phyloP scores from a whole-genome alignment of 53 echinoderm and acorn worm genomes.

The Apostichopus leukothele region DNA sequence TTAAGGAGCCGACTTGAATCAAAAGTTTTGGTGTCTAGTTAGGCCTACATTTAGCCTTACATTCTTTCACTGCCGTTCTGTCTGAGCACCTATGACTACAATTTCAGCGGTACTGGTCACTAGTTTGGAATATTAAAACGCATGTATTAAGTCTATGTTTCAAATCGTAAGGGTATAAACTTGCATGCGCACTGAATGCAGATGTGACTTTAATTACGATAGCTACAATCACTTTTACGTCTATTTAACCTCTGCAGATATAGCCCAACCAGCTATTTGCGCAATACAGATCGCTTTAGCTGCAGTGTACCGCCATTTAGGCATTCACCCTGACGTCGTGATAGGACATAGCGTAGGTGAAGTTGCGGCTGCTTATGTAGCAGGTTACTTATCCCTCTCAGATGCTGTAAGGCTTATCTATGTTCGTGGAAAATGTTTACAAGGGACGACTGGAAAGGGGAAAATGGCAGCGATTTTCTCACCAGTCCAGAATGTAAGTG shows the following conservation, averaged over 20 bases:
- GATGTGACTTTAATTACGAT: background rate
- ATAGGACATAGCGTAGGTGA: constrained; percentile 53
- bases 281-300: constrained; percentile 52
- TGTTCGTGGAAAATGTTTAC: constrained; percentile 33
- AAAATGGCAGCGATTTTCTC: constrained; percentile 54
- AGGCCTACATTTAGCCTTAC: too few species aligned
- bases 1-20: too few species aligned
- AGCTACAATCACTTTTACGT: background rate
- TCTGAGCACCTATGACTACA: too few species aligned
- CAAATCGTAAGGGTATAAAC: too few species aligned
- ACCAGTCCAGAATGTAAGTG: constrained; percentile 14
- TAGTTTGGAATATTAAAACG: too few species aligned
- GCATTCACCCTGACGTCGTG: constrained; percentile 39
- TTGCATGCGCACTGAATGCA: too few species aligned
- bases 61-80: too few species aligned
- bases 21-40: too few species aligned
- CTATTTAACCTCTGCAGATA: constrained; percentile 13
- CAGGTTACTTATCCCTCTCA: constrained; percentile 41
- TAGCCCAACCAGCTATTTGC: constrained; percentile 54
- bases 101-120: too few species aligned
- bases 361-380: constrained; percentile 50
- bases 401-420: constrained; percentile 50
- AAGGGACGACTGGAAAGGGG: constrained; percentile 47
- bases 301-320: constrained; percentile 25
- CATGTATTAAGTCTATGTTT: too few species aligned